Base-by-base conservation (phyloP, 2,888 invertebrate species). In the Leucophenga maculata region DNA sequence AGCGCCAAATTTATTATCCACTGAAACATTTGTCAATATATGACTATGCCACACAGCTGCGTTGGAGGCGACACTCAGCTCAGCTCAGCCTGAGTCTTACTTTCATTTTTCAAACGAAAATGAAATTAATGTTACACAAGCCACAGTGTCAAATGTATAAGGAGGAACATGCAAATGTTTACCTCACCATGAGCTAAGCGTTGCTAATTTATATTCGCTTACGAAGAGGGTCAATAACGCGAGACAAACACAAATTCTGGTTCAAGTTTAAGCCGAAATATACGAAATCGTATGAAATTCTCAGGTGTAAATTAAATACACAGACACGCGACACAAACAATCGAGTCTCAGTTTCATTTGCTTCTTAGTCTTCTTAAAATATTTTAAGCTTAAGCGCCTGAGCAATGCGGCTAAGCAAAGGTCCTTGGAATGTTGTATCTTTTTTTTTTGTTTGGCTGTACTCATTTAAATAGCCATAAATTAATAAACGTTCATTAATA, bases 381-480 rank as follows among this genome's bases (percentile, higher is more conserved):
- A 26, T 26, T 26, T 2, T 26, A 26, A 3, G 26, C 26, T 26
- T 26, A 26, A 26, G 26, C 26, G 26, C 26, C 26, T 26, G 26
- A 26, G 26, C 26, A 26, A 26, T 26, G 26, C 26, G 2, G 26
- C 26, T 3, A 26, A 26, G 26, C 26, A 26, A 26, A 26, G 26
- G 26, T 3, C 26, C 26, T 26, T 26, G 26, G 26, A 26, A 26
- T 39, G 8, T 39, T 39, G 39, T 11, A 39, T 39, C 3, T 39
- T 39, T 39, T 39, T 39, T 32, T 32, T 32, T 32, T 32, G n/a
- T n/a, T 26, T 39, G 8, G 16, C 77, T 76, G 72, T 68, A 71
- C 80, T 78, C 80, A 80, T 82, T 80, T 80, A 80, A 80, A 80
- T 80, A 80, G 80, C 82, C 75, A 82, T 80, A 80, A 80, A 80